These are phyloP conservation scores for Delichon dasypus DNA, from an alignment of 2,797 vertebrate species.

Conservation along the genomic window DNA sequence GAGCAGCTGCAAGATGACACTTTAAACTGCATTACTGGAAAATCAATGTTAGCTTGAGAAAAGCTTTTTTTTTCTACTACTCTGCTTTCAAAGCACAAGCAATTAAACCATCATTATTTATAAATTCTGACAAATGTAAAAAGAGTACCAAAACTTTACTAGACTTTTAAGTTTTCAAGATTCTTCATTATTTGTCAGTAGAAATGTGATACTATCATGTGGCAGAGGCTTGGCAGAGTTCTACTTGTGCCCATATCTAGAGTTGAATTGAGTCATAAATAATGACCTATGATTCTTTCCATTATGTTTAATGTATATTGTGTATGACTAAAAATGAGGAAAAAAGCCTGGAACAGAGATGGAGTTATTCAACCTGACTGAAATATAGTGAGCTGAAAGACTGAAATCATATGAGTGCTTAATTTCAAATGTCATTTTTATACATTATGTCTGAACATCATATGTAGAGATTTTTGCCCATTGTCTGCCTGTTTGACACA, in stretches of 20 bases:
- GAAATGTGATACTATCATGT: not conserved
- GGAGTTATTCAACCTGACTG: not conserved
- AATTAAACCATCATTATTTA: not conserved
- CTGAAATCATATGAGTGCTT: not conserved
- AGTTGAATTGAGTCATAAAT: not conserved
- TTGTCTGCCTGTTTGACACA: not conserved
- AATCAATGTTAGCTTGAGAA: not conserved
- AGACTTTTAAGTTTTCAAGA: not conserved
- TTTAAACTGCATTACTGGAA: not conserved
- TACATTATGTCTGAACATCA: not conserved
- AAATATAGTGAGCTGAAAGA: not conserved
- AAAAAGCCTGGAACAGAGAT: not conserved
- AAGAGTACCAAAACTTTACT: not conserved
- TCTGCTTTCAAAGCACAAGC: not conserved
- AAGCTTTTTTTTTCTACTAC: not conserved
- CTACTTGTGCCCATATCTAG: not conserved
- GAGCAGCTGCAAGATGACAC: not conserved
- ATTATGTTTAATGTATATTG: not conserved
- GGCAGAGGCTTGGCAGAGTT: not conserved
- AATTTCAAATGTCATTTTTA: not conserved
- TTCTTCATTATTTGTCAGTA: not conserved
- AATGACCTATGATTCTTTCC: not conserved
- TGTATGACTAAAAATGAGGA: not conserved
- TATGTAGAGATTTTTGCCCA: not conserved
- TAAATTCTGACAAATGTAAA: not conserved